Base-by-base conservation (phyloP, 2,797 vertebrate genomes). In the Sparus aurata region DNA sequence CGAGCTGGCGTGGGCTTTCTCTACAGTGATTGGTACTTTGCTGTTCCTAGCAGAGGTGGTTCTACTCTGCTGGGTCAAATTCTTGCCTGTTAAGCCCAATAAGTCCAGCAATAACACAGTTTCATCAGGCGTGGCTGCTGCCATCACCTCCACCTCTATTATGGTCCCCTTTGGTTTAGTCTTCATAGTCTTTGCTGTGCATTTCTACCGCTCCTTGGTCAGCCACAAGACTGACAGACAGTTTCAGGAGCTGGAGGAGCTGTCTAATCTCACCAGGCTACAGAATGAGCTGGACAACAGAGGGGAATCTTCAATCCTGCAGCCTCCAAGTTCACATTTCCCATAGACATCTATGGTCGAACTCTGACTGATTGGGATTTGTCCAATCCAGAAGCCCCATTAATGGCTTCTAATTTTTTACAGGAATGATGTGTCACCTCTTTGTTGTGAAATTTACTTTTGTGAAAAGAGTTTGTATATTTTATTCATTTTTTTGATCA, bases 161-260 rank as follows among this genome's bases (percentile, higher is more conserved):
- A 99, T 99, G 98, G 97, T 99, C 20, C 98, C 98, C 12, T 99
- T 98, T 3, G 97, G 95, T 77, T 70, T 99, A 75, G 89, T 99
- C 79, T 99, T 99, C 80, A 99, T 99, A 2, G 94, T 99, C 30
- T 99, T 99, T 2, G 98, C 98, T 0, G 97, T 99, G 85, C 98
- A 99, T 89, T 99, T 99, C 91, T 99, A 99, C 90, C 96, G 98
- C 75, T 99, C 98, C 0, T 93, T 99, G 87, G 98, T 99, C 83
- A 98, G 98, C 94, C 98, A 99, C 91, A 99, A 99, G 95, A 99
- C 98, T 5, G 98, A 99, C 94, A 94, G 98, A 73, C 98, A 99
- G 83, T 98, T 98, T 69, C 96, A 98, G 90, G 98, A 99, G 93
- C 96, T 94, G n/a, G 92, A 93, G 68, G 93, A 94, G 93, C 95